These are phyloP conservation scores for Phymastichus coffea DNA, from an alignment of 1,140 invertebrate genomes.

Conservation along the genomic window DNA sequence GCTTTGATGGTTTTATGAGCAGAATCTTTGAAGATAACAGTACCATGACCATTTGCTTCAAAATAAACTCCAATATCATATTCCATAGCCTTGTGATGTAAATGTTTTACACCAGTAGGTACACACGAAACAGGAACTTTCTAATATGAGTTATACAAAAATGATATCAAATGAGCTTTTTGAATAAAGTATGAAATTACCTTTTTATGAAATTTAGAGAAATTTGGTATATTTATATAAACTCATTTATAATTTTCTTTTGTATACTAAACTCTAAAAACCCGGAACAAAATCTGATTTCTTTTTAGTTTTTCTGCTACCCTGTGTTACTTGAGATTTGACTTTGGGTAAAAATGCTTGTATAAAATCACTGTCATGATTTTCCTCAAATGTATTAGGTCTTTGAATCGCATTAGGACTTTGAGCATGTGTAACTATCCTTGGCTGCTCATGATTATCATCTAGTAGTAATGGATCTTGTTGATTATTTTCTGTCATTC, in stretches of 20 bases:
- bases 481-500: slow-evolving; percentile 19
- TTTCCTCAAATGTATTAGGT: not conserved
- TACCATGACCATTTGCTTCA: slow-evolving; percentile 99
- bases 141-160: slow-evolving; percentile 54
- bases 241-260: not conserved
- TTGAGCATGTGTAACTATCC: slow-evolving; percentile 34
- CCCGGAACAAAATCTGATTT: slow-evolving; percentile 13
- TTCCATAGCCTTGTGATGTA: slow-evolving; percentile 88
- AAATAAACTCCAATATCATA: slow-evolving; percentile 98
- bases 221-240: not conserved
- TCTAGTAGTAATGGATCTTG: not conserved
- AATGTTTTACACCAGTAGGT: slow-evolving; percentile 95
- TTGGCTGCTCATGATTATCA: slow-evolving; percentile 31
- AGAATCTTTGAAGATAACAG: slow-evolving; percentile 75
- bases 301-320: slow-evolving; percentile 22
- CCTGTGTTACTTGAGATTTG: slow-evolving; percentile 24
- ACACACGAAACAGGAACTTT: slow-evolving; percentile 86
- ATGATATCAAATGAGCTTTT: not conserved
- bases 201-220: slow-evolving; percentile 9
- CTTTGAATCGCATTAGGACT: slow-evolving; percentile 21
- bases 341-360: slow-evolving; percentile 33
- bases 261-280: slow-evolving; percentile 17
- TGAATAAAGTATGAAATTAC: not conserved
- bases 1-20: slow-evolving; percentile 61
- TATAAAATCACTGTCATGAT: slow-evolving; percentile 27